Conservation (phyloP, 2,113 vertebrate genomes). For the Nycticebus coucang region DNA sequence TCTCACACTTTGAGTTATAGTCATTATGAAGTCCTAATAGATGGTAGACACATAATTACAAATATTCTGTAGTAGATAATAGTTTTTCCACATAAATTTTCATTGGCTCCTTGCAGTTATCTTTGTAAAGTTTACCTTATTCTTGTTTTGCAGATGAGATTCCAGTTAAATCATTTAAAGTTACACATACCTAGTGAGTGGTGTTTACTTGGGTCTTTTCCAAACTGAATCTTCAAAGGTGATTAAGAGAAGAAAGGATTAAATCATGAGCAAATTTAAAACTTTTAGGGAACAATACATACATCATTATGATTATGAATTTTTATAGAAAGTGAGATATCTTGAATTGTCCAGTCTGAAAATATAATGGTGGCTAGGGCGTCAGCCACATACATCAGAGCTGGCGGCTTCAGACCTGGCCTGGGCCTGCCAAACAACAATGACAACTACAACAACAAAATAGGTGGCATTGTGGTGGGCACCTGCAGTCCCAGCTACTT, state of each 20-base stretch:
- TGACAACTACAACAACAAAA: too few species aligned
- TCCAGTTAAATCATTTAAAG: background rate
- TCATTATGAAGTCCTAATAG: background rate
- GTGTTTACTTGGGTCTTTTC: background rate
- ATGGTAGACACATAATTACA: background rate
- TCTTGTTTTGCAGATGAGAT: constrained; percentile 6
- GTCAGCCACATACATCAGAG: too few species aligned
- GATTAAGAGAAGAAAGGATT: background rate
- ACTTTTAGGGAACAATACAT: background rate
- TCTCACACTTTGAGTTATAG: background rate
- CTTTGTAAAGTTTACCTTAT: constrained; percentile 9
- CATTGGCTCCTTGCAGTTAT: background rate
- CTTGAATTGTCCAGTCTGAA: too few species aligned
- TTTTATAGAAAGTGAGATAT: too few species aligned
- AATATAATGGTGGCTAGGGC: too few species aligned
- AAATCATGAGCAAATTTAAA: constrained; percentile 28
- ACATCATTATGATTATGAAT: background rate
- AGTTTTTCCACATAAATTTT: background rate
- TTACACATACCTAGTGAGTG: background rate
- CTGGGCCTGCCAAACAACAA: too few species aligned
- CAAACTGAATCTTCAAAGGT: background rate
- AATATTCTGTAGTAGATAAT: background rate
- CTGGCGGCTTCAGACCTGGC: too few species aligned
- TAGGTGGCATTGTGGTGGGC: too few species aligned
- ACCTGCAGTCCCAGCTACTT: too few species aligned